Evolutionary conservation across 37 sponge, comb jelly and placozoan species (phyloP), one percentile per base, ranked within the genome.

Genomic region (Cladorhizidae sp.): DNA sequence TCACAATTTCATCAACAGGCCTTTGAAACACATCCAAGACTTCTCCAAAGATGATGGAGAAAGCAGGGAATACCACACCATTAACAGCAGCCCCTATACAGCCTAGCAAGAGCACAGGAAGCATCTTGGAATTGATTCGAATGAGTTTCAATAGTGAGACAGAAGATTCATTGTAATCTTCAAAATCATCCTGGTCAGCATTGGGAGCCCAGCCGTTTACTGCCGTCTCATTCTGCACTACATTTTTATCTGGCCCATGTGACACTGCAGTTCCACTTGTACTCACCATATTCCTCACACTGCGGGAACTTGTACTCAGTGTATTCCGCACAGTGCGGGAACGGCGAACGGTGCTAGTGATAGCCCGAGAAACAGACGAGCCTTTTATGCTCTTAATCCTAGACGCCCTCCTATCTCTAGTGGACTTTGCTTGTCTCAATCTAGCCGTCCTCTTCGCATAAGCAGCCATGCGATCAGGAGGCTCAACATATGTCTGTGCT

Each of bases 11-110:
- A 26, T 69, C 68, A 2, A 71, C 29, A 28, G 63, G 76, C 18
- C 36, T n/a, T 21, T 18, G 56, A 49, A 81, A 85, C 41, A 85
- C 84, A 15, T 77, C 38, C 3, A 91, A 20, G n/a, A 86, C 40
- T 50, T 92, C 82, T 50, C 93, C 90, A 75, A 95, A 89, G 42
- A 95, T 14, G 40, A 92, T 73, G 41, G 87, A 69, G 83, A 89
- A 92, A 42, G 83, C 22, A 3, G 94, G 95, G 59, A 86, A 77
- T 6, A 58, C 43, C n/a, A 58, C 31, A 0, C 95, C 95, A 40
- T 71, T 82, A 15, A 87, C 37, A 28, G 70, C 38, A 21, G 90
- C 64, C 32, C 80, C 95, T 56, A n/a, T 75, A 31, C 2, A 84
- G 85, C 67, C 32, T 45, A 45, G 49, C 49, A 45, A 9, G 9